Conservation (phyloP, 2,888 invertebrate genomes). For the Drosophila rubida region DNA sequence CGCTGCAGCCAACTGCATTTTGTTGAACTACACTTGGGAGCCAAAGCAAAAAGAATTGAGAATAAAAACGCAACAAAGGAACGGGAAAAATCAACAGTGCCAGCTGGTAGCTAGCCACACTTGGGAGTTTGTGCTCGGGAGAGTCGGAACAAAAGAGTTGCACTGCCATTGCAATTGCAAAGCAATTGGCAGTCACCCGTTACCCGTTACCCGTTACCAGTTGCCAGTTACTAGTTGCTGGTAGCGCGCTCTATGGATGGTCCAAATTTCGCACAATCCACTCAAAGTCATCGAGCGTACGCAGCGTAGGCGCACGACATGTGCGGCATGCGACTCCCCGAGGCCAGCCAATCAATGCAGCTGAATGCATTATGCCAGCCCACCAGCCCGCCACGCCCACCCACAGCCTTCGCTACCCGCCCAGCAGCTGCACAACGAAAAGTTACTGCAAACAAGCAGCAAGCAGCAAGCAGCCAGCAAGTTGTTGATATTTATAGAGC, state of each 20-base stretch:
- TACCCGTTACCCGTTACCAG: neutral
- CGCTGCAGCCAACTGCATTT: neutral
- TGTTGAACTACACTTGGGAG: neutral
- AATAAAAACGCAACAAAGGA: neutral
- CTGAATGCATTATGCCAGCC: constrained; percentile 15
- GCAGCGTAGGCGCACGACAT: constrained; percentile 46
- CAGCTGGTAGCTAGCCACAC: constrained; percentile 7
- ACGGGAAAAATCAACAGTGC: constrained; percentile 12
- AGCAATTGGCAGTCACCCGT: constrained; percentile 3
- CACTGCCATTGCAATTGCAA: constrained; percentile 9
- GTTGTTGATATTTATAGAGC: constrained; percentile 56
- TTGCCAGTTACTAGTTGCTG: neutral
- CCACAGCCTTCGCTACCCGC: neutral
- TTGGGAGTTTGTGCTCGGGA: constrained; percentile 18
- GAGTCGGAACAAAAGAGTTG: neutral
- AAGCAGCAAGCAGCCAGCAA: neutral
- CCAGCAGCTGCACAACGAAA: constrained; percentile 43
- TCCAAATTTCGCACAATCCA: constrained; percentile 2
- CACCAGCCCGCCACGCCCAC: neutral
- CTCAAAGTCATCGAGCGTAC: constrained; percentile 24
- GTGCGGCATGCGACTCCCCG: constrained; percentile 7
- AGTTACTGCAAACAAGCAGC: constrained; percentile 60
- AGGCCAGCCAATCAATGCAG: constrained; percentile 36
- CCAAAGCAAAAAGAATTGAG: neutral
- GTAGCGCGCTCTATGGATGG: too few relatives aligned